A percentile compares a stretch with the other conserved stretches of the same genome.
phyloP scores from a whole-genome alignment of 2,888 invertebrate species.

The Lasioglossum zephyrum region DNA sequence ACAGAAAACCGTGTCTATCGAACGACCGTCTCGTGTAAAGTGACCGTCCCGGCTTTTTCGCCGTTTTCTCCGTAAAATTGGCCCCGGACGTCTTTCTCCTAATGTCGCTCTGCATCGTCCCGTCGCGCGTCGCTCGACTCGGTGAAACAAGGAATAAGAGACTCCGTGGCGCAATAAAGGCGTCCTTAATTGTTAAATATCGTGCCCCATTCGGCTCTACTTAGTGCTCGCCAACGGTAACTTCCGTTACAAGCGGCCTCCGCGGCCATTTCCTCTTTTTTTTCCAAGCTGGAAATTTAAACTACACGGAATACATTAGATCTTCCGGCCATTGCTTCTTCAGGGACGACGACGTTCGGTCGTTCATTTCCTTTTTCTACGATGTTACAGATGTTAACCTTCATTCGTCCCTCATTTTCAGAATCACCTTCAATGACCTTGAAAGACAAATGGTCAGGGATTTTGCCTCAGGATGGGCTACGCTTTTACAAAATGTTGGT shows the following conservation, averaged over 20 bases:
- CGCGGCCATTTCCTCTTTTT: background rate
- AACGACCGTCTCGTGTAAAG: conserved; percentile 6
- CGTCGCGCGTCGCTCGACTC: background rate
- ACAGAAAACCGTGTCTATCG: conserved; percentile 22
- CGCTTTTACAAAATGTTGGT: too few relatives aligned
- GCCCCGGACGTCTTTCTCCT: background rate
- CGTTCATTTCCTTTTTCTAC: background rate
- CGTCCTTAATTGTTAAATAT: conserved; percentile 65
- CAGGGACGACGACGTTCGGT: background rate
- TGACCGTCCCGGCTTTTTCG: conserved; percentile 5
- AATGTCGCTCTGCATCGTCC: background rate
- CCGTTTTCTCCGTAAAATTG: conserved; percentile 14
- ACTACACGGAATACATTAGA: conserved; percentile 47
- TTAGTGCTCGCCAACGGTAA: conserved; percentile 3
- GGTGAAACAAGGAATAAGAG: background rate
- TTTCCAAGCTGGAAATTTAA: conserved; percentile 26
- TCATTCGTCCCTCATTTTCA: too few relatives aligned
- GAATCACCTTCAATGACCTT: background rate
- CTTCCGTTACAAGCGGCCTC: conserved; percentile 4
- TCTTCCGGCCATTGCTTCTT: conserved; percentile 41
- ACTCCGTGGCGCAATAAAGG: conserved; percentile 34
- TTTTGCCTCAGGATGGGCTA: background rate
- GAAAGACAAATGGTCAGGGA: background rate
- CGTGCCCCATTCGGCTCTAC: conserved; percentile 30
- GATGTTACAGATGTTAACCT: too few relatives aligned